Evolutionary conservation across 2,113 vertebrate genomes (phyloP).

Genomic region (Morone saxatilis): DNA sequence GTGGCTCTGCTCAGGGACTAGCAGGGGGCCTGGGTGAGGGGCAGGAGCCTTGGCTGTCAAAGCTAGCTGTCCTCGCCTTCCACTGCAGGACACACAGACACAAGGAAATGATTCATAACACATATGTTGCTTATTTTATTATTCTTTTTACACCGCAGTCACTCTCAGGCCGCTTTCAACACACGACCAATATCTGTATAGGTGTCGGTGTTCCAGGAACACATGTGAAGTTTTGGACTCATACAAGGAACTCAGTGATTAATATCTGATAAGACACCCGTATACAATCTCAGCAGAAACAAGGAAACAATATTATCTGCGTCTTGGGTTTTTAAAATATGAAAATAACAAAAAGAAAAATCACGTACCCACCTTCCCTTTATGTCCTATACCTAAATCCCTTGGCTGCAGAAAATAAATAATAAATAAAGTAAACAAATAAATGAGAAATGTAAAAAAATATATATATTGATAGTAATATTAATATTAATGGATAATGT

Average conservation of each 20-base stretch:
- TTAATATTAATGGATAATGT: background rate
- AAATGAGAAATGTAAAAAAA: background rate
- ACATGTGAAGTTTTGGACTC: background rate
- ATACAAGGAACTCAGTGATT: background rate
- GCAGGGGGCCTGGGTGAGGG: slow-evolving; percentile 93
- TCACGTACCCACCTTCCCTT: too few relatives aligned
- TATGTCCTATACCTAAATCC: too few relatives aligned
- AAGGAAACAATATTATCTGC: background rate
- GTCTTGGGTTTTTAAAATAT: background rate
- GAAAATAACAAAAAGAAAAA: background rate
- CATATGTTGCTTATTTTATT: slow-evolving; percentile 1
- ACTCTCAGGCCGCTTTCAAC: background rate
- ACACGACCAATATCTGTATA: background rate
- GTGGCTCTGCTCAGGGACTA: slow-evolving; percentile 89
- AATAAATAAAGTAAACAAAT: too few relatives aligned
- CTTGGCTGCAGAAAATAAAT: too few relatives aligned
- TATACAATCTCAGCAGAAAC: background rate
- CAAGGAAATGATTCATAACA: slow-evolving; percentile 51
- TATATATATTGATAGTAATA: background rate
- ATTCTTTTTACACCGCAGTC: background rate
- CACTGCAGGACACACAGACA: slow-evolving; percentile 87
- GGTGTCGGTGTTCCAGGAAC: background rate
- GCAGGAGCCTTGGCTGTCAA: slow-evolving; percentile 97
- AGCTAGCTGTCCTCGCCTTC: slow-evolving; percentile 95
- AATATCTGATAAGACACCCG: background rate